Base-by-base conservation (phyloP, 2,797 vertebrate species). In the Hydrophis major region DNA sequence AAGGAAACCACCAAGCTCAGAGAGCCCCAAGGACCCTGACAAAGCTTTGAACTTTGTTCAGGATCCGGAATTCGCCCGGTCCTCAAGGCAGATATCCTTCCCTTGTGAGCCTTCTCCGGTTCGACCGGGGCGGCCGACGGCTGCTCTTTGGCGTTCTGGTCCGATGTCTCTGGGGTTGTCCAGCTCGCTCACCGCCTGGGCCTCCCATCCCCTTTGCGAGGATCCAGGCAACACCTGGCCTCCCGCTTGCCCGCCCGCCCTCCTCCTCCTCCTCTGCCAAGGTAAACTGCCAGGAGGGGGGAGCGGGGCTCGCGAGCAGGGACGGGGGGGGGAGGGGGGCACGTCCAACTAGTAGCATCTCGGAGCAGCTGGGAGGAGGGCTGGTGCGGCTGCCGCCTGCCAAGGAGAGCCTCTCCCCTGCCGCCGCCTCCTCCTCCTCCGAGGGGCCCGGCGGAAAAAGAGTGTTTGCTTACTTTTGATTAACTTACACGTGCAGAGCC, bases 391-490 rank as follows among this genome's bases (percentile, higher is more conserved):
- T 25, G 25, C 22, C 0, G 83, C 42, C 42, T 50, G 50, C 50
- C 27, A 87, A 50, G 83, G 47, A 11, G 42, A 86, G 47, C 83
- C 25, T 50, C 78, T 25, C 92, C 92, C 90, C 87, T 6, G 37
- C 18, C 89, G 92, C 50, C 25, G 11, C 94, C 94, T 27, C 28
- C 12, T 53, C 37, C 37, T 50, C 28, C 25, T 28, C 94, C 94
- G 90, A 55, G 92, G 16, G 88, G 50, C 25, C 6, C 25, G 90
- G 66, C 12, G 87, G 87, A 93, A 89, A 93, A 91, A 93, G 0
- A 89, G 91, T 90, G 94, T 95, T 96, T 96, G 96, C 96, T 96
- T 94, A 93, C 94, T 93, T 94, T 95, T 78, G 87, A 95, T 96
- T 96, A 96, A 95, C 94, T 93, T 94, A 18, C 93, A 94, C 94